A percentile compares a stretch with the other conserved stretches of the same genome.
phyloP scores from a whole-genome alignment of 2,113 vertebrate genomes.

The Guaruba guarouba region DNA sequence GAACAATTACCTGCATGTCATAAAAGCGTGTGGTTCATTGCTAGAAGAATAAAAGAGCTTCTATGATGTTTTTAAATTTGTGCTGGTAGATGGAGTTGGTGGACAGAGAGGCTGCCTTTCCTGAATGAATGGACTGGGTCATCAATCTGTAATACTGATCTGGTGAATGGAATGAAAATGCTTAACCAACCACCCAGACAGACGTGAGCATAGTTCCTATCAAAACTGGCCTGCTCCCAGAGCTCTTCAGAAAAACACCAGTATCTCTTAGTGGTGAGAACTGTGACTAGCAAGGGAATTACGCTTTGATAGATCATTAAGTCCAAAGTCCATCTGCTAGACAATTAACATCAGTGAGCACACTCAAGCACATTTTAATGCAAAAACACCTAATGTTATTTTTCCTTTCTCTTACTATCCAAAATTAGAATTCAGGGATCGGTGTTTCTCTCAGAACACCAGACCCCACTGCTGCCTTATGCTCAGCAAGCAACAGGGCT shows the following conservation, averaged over 20 bases:
- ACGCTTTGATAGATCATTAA: background rate
- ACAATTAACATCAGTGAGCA: background rate
- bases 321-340: background rate
- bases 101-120: background rate
- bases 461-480: background rate
- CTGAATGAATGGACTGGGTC: background rate
- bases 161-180: background rate
- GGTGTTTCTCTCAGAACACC: background rate
- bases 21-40: background rate
- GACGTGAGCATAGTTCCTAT: background rate
- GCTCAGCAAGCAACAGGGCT: background rate
- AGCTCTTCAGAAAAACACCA: background rate
- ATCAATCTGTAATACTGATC: background rate
- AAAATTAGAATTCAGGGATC: background rate
- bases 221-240: background rate
- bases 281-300: background rate
- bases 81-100: background rate
- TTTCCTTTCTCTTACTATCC: background rate
- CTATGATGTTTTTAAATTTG: background rate
- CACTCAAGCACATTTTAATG: background rate
- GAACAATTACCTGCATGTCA: background rate
- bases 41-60: background rate
- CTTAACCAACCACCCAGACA: background rate
- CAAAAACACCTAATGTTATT: background rate
- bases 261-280: background rate